Base-by-base conservation (phyloP, 2,888 invertebrate species). In the Ceramica pisi region DNA sequence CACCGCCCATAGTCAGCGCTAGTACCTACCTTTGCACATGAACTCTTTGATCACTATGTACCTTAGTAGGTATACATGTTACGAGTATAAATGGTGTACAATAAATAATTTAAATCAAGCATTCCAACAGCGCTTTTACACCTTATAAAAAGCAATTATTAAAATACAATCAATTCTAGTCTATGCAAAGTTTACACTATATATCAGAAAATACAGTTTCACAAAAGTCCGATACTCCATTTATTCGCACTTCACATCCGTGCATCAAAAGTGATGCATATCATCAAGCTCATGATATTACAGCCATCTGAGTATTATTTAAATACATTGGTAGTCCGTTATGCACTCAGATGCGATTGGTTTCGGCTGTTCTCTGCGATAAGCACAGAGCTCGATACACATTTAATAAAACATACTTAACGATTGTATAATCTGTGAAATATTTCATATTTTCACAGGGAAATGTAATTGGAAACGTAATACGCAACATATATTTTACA, bases 401-500 rank as follows among this genome's bases (percentile, higher is more conserved):
- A 62, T 62, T 78, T 57, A 78, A 72, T 75, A 75, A 77, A 75
- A 16, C 26, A 14, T 60, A 71, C 48, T 70, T 60, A 71, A 23
- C 21, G 31, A 65, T 60, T 19, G 59, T n/a, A 41, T 26, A 76
- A 63, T 63, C 59, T 9, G 21, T 44, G 44, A 55, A 60, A 64
- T 63, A 59, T 63, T 71, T 59, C 2, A 55, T 55, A 48, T 75
- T 68, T 74, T 50, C 68, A 26, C n/a, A 35, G 21, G 14, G 2
- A 48, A 41, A 31, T 38, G 19, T 41, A n/a, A 44, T 51, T 46
- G 50, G 10, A 51, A 46, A 59, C 38, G 14, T 26, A 38, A 16
- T 67, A 66, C 3, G 16, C 2, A 8, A 38, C 9, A n/a, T 21
- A 35, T 23, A n/a, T 55, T 67, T 67, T 23, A 8, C 44, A 31